A percentile compares a stretch with the other conserved stretches of the same genome.
phyloP scores from a whole-genome alignment of 92 coral and sea anemone genomes.

The Phenganax stokvisi region DNA sequence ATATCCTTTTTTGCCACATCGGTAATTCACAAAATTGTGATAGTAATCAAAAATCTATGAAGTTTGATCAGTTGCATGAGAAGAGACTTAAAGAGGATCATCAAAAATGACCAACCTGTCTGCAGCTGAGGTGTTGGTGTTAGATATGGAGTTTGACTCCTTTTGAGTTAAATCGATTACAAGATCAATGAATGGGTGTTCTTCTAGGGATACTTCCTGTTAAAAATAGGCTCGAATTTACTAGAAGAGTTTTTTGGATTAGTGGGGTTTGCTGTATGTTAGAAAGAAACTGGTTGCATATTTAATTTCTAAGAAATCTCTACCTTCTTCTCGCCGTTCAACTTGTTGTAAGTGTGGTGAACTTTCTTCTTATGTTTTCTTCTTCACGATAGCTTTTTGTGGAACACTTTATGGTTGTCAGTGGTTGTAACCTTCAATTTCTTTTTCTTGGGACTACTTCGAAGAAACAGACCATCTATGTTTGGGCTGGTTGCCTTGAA shows the following conservation, averaged over 20 bases:
- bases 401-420: conserved; percentile 55
- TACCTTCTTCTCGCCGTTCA: background rate
- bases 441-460: conserved; percentile 50
- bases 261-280: background rate
- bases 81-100: background rate
- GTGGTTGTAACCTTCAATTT: conserved; percentile 37
- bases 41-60: background rate
- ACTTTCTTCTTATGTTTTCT: conserved; percentile 21
- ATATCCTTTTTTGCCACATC: no score
- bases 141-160: background rate
- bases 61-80: background rate
- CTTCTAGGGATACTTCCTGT: conserved; percentile 12
- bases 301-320: background rate
- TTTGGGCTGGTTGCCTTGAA: background rate
- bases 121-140: background rate
- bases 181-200: conserved; percentile 25
- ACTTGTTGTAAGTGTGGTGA: background rate
- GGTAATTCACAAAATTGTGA: background rate
- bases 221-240: background rate
- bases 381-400: conserved; percentile 43
- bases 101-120: background rate
- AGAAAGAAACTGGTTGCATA: background rate
- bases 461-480: conserved; percentile 38
- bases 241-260: background rate
- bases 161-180: conserved; percentile 1